Evolutionary conservation across 2,113 vertebrate genomes (phyloP).

Genomic region (Oncorhynchus masou): DNA sequence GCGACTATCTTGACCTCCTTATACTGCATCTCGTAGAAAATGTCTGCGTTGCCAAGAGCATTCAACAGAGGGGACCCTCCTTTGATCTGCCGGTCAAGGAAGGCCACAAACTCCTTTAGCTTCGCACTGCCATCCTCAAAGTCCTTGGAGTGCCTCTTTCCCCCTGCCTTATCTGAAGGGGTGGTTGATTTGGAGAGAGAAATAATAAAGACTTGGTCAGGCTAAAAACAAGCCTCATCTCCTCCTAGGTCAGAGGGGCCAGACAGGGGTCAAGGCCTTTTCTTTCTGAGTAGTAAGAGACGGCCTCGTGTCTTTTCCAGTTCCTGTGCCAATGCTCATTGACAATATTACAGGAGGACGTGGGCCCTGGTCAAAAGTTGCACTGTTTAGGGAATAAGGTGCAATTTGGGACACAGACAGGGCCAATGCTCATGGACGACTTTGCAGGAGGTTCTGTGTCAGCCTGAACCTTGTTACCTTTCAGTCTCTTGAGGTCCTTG

Average conservation of each 20-base stretch:
- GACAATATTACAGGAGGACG: background rate
- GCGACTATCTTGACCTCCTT: slow-evolving; percentile 97
- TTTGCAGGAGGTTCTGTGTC: too few species aligned
- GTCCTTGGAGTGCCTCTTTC: slow-evolving; percentile 95
- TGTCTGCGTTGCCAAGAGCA: slow-evolving; percentile 86
- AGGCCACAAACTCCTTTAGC: slow-evolving; percentile 90
- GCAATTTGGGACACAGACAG: too few species aligned
- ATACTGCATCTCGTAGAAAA: slow-evolving; percentile 97
- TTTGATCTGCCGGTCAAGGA: slow-evolving; percentile 85
- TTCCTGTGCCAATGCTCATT: background rate
- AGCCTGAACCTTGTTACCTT: slow-evolving; percentile 75
- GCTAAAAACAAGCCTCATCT: background rate
- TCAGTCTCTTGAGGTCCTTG: slow-evolving; percentile 88
- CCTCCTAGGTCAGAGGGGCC: background rate
- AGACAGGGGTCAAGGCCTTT: background rate
- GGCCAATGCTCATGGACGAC: too few species aligned
- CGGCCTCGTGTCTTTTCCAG: background rate
- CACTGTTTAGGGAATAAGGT: too few species aligned
- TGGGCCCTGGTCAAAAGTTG: too few species aligned
- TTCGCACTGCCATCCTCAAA: slow-evolving; percentile 95
- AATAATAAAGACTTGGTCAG: background rate
- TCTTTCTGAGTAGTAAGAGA: slow-evolving; percentile 1
- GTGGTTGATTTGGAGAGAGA: background rate
- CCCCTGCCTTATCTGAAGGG: slow-evolving; percentile 89
- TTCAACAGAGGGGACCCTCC: slow-evolving; percentile 79